phyloP scores from a whole-genome alignment of 2,888 invertebrate genomes.

The Formica aserva region DNA sequence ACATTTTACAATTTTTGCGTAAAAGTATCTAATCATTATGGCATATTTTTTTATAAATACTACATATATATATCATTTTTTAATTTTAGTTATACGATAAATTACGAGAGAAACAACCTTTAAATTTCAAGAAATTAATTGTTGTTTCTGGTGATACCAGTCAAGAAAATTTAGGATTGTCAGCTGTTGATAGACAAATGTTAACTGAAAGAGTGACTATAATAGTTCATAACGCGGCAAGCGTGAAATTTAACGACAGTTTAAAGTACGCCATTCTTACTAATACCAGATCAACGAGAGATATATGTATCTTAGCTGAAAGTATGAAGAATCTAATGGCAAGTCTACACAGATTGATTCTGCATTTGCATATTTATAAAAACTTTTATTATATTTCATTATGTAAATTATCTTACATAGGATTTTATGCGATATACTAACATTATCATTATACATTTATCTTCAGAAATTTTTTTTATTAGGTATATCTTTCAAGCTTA shows the following conservation, averaged over 20 bases:
- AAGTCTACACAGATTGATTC: conserved; percentile 49
- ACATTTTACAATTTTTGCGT: no score
- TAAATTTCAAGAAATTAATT: conserved; percentile 88
- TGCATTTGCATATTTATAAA: conserved; percentile 53
- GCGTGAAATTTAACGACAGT: no score
- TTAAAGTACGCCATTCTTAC: no score
- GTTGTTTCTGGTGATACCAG: conserved; percentile 89
- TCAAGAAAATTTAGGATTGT: no score
- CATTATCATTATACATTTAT: not conserved
- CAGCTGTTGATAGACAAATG: no score
- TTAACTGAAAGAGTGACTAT: no score
- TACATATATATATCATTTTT: not conserved
- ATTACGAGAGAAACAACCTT: conserved; percentile 87
- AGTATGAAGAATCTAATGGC: conserved; percentile 87
- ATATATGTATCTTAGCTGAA: conserved; percentile 87
- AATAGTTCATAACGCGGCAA: no score
- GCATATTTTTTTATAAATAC: not conserved
- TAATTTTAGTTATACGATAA: conserved; percentile 88
- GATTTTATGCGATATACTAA: not conserved
- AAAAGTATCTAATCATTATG: not conserved
- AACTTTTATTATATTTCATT: conserved; percentile 50
- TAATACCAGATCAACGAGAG: no score
- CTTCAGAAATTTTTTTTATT: not conserved
- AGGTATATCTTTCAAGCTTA: not conserved
- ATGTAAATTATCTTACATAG: not conserved